A percentile compares a stretch with the other conserved stretches of the same genome.
phyloP scores from a whole-genome alignment of 2,888 invertebrate genomes.

The Petrophora chlorosata region DNA sequence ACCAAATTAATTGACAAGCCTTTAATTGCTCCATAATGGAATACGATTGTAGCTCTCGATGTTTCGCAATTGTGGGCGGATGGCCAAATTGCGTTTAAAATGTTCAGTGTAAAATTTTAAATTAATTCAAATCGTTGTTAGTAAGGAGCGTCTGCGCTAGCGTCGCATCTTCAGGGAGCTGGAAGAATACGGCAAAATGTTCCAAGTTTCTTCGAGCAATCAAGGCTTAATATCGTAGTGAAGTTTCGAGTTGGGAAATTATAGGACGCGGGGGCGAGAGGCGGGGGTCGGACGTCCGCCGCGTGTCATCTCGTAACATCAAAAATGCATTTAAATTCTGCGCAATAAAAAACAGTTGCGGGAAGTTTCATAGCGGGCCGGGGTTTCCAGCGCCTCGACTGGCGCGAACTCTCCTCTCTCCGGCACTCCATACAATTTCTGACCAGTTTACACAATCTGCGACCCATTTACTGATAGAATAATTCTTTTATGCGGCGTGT shows the following conservation, averaged over 20 bases:
- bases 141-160: conserved; percentile 78
- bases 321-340: conserved; percentile 85
- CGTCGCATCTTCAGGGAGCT: conserved; percentile 78
- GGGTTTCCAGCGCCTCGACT: conserved; percentile 50
- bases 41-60: conserved; percentile 44
- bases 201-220: conserved; percentile 83
- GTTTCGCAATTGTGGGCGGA: conserved; percentile 31
- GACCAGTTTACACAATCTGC: conserved; percentile 54
- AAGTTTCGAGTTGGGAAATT: conserved; percentile 83
- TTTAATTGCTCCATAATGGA: conserved; percentile 53
- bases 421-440: conserved; percentile 63
- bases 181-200: conserved; percentile 83
- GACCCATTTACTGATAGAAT: conserved; percentile 56
- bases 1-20: conserved; percentile 61
- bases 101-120: conserved; percentile 58
- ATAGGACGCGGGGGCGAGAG: conserved; percentile 70
- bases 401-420: conserved; percentile 21
- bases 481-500: conserved; percentile 46
- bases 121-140: conserved; percentile 77
- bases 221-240: conserved; percentile 84
- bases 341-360: conserved; percentile 83
- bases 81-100: conserved; percentile 39
- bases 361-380: conserved; percentile 78
- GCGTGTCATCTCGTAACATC: conserved; percentile 84
- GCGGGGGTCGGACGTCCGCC: conserved; percentile 73